Conservation (phyloP, 2,113 vertebrate genomes). For the Herpailurus yagouaroundi region DNA sequence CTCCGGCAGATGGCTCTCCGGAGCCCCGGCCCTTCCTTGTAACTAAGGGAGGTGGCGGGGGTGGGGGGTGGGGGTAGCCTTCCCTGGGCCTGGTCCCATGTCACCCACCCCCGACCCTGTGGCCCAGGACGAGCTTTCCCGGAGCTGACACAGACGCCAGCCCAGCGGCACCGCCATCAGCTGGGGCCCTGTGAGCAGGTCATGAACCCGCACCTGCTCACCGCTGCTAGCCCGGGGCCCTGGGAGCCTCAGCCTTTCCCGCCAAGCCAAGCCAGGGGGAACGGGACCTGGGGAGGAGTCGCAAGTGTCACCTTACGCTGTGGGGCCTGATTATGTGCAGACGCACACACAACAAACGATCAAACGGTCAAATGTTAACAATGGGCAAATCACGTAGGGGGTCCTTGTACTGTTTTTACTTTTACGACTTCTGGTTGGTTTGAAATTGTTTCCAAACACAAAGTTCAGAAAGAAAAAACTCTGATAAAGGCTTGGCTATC, state of each 20-base stretch:
- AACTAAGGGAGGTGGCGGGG: neutral
- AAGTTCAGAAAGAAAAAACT: neutral
- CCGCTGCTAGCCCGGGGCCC: neutral
- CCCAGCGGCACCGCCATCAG: neutral
- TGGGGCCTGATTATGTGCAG: too few species aligned
- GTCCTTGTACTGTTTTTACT: neutral
- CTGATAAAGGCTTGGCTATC: neutral
- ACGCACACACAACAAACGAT: too few species aligned
- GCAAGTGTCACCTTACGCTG: accelerated
- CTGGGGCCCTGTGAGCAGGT: neutral
- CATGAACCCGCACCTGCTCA: neutral
- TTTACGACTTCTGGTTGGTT: neutral
- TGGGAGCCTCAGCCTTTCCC: too few species aligned
- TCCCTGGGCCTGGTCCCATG: neutral
- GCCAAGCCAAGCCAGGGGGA: neutral
- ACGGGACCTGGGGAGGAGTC: neutral
- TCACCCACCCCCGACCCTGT: neutral
- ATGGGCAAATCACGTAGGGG: neutral
- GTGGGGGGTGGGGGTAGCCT: neutral
- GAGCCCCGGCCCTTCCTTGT: neutral
- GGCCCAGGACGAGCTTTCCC: neutral
- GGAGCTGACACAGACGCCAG: too few species aligned
- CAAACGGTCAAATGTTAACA: neutral
- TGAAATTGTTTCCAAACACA: neutral
- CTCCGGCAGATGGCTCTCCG: neutral